Base-by-base conservation (phyloP, 1,140 invertebrate genomes). In the Cotesia chilonis region DNA sequence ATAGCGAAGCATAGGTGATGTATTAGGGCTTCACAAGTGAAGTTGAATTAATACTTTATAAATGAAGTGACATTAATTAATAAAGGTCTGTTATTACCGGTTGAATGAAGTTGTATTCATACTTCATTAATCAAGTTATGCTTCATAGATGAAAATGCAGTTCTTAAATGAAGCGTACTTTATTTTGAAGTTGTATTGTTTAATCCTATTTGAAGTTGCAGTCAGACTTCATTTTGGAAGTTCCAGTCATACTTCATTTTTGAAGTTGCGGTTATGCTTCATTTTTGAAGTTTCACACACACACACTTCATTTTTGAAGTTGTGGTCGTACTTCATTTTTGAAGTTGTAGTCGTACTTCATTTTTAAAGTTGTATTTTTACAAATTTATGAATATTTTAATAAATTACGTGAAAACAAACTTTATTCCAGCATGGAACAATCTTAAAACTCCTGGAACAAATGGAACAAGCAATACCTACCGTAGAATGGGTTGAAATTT, bases 391-490 rank as follows among this genome's bases (percentile, higher is more conserved):
- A 28, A 28, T 2, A 28, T 28, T 28, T 55, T 55, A 1, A n/a
- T 61, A 4, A n/a, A n/a, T 5, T 73, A 35, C 4, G 0, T 20
- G 17, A 7, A 59, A 9, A 28, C 9, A 28, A 59, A 70, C 63
- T 59, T 64, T 7, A 54, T 54, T 70, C 54, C 64, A 86, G 85
- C 81, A 77, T 68, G 70, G 74, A 9, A 76, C 81, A 35, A 71
- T 87, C 17, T 75, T 79, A 38, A 77, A 80, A 74, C 76, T 87
- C 57, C 35, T 87, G 12, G 78, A 81, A 71, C 81, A 86, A 76
- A 85, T 87, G 84, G 78, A 85, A 65, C 80, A 85, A 76, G 83
- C 85, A 4, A 83, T 86, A 68, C 81, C 84, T 35, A 83, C 81
- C 35, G 77, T 81, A 1, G 86, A 87, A 73, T 85, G 82, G 81